Evolutionary conservation across 2,888 invertebrate genomes (phyloP).

Genomic region (Polymixis flavicincta): DNA sequence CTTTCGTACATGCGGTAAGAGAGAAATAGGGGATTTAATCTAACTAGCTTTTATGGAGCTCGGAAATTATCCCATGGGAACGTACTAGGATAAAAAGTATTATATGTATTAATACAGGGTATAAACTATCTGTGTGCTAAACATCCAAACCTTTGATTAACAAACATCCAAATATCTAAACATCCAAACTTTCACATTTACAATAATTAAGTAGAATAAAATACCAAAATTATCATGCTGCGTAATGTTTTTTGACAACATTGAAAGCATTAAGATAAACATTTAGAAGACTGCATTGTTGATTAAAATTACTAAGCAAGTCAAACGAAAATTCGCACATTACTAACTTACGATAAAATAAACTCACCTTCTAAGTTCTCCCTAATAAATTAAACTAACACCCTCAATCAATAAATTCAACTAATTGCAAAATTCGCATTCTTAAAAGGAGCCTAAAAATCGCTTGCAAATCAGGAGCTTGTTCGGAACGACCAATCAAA

Average conservation of each 20-base stretch:
- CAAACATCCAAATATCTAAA: too few species aligned
- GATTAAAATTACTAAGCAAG: background rate
- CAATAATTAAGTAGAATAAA: background rate
- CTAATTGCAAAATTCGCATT: slow-evolving; percentile 58
- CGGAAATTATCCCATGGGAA: too few species aligned
- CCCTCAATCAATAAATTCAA: slow-evolving; percentile 51
- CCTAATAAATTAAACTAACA: slow-evolving; percentile 54
- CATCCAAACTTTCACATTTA: too few species aligned
- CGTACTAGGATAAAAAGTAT: too few species aligned
- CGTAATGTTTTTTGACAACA: background rate
- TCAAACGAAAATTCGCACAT: background rate
- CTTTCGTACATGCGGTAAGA: background rate
- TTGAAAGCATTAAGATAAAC: background rate
- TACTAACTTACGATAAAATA: slow-evolving; percentile 29
- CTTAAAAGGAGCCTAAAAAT: slow-evolving; percentile 59
- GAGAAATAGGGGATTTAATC: background rate
- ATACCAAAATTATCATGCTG: background rate
- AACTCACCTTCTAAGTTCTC: slow-evolving; percentile 21
- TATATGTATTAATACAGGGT: too few species aligned
- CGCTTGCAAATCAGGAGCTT: slow-evolving; percentile 56
- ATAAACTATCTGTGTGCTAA: too few species aligned
- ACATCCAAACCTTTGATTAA: too few species aligned
- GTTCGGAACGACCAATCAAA: slow-evolving; percentile 73
- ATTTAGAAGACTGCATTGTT: background rate
- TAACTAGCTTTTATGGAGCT: too few species aligned